phyloP scores from a whole-genome alignment of 2,797 vertebrate genomes.

The Coregonus sp. region DNA sequence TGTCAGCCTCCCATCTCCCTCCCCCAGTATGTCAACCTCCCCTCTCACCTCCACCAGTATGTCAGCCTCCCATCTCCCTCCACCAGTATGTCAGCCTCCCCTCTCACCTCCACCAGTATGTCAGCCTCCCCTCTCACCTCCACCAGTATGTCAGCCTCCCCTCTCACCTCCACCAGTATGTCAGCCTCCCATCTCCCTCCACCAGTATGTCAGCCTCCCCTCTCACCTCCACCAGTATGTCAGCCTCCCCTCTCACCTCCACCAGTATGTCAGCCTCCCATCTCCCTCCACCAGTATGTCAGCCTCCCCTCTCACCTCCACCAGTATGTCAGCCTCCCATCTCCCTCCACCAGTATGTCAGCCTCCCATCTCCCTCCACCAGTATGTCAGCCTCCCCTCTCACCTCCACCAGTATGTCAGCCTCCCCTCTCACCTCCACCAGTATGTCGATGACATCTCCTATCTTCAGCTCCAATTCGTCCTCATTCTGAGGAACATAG shows the following conservation, averaged over 20 bases:
- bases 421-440: constrained; percentile 80
- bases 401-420: constrained; percentile 89
- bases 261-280: constrained; percentile 76
- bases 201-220: constrained; percentile 76
- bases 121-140: constrained; percentile 80
- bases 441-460: constrained; percentile 94
- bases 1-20: too few species aligned
- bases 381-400: constrained; percentile 12
- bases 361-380: constrained; percentile 19
- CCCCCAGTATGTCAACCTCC: too few species aligned
- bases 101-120: constrained; percentile 87
- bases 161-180: constrained; percentile 87
- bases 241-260: constrained; percentile 77
- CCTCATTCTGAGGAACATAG: constrained; percentile 95
- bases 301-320: constrained; percentile 79
- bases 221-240: constrained; percentile 89
- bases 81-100: constrained; percentile 76
- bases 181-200: constrained; percentile 77
- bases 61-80: constrained; percentile 77
- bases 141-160: constrained; percentile 76
- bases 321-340: constrained; percentile 74
- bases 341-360: constrained; percentile 87
- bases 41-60: constrained; percentile 86
- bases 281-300: constrained; percentile 87
- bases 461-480: constrained; percentile 94